Percentiles rank a stretch among this genome's conserved stretches.
Conservation (phyloP, 2,888 invertebrate genomes). For the Acronicta psi region DNA sequence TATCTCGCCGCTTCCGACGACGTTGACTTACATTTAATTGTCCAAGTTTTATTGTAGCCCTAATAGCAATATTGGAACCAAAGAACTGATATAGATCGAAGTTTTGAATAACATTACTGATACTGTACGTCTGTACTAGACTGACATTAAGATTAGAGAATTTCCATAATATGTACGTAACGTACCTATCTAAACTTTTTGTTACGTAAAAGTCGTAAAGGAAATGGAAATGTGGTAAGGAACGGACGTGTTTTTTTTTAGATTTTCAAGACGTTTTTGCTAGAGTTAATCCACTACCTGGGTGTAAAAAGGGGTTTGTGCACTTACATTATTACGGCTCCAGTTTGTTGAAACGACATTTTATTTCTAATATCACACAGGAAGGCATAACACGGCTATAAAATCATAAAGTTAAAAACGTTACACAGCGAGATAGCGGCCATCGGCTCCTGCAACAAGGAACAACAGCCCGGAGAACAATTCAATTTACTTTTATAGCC, state of each 20-base stretch:
- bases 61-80: slow-evolving; percentile 80
- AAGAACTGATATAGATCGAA: slow-evolving; percentile 70
- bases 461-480: slow-evolving; percentile 82
- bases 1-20: slow-evolving; percentile 80
- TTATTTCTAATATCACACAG: slow-evolving; percentile 54
- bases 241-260: slow-evolving; percentile 36
- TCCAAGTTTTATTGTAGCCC: slow-evolving; percentile 86
- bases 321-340: slow-evolving; percentile 29
- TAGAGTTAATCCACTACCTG: slow-evolving; percentile 38
- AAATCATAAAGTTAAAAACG: slow-evolving; percentile 75
- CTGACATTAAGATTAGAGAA: slow-evolving; percentile 50
- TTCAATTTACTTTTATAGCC: slow-evolving; percentile 88
- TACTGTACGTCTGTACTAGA: slow-evolving; percentile 60
- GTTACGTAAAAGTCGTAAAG: slow-evolving; percentile 46
- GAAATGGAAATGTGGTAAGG: slow-evolving; percentile 41
- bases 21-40: slow-evolving; percentile 86
- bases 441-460: slow-evolving; percentile 70
- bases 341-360: slow-evolving; percentile 38
- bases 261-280: slow-evolving; percentile 33
- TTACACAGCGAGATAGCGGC: slow-evolving; percentile 65
- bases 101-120: slow-evolving; percentile 70
- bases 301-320: slow-evolving; percentile 40
- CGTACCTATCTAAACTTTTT: slow-evolving; percentile 35
- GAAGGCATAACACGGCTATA: slow-evolving; percentile 64
- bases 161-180: slow-evolving; percentile 37